phyloP scores from a whole-genome alignment of 2,113 vertebrate genomes.

The Arizona elegans region DNA sequence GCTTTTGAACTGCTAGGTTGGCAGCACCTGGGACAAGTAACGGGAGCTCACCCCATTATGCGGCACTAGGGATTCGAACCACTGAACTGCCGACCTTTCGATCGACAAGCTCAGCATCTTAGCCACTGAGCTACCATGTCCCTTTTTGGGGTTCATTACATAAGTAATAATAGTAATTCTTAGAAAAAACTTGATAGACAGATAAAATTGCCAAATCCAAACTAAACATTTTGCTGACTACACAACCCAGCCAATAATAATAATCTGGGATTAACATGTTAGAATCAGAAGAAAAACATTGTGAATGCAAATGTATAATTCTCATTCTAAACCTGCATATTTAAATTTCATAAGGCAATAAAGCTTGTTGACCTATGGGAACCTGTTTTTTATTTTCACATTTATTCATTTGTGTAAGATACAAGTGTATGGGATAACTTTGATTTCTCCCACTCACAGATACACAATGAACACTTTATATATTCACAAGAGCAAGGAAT shows the following conservation, averaged over 20 bases:
- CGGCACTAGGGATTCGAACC: too few species aligned
- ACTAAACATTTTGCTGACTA: background rate
- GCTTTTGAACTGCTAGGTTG: too few species aligned
- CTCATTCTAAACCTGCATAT: background rate
- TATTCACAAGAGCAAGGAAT: constrained; percentile 16
- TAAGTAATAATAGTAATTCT: background rate
- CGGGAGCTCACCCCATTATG: too few species aligned
- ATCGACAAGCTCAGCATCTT: too few species aligned
- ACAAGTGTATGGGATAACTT: background rate
- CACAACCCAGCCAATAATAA: background rate
- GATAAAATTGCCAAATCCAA: background rate
- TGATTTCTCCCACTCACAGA: background rate
- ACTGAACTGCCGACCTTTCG: too few species aligned
- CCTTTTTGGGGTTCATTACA: background rate
- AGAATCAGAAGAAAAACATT: background rate
- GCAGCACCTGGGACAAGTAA: too few species aligned
- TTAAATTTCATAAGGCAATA: background rate
- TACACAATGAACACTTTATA: background rate
- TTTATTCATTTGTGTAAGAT: background rate
- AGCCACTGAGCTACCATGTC: too few species aligned
- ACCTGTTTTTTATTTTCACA: background rate
- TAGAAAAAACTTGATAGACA: background rate
- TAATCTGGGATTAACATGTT: background rate
- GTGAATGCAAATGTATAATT: background rate
- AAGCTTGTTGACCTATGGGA: background rate